Percentiles rank a stretch among this genome's conserved stretches.
phyloP scores from a whole-genome alignment of 2,797 vertebrate genomes.

The Eidolon dupreanum region DNA sequence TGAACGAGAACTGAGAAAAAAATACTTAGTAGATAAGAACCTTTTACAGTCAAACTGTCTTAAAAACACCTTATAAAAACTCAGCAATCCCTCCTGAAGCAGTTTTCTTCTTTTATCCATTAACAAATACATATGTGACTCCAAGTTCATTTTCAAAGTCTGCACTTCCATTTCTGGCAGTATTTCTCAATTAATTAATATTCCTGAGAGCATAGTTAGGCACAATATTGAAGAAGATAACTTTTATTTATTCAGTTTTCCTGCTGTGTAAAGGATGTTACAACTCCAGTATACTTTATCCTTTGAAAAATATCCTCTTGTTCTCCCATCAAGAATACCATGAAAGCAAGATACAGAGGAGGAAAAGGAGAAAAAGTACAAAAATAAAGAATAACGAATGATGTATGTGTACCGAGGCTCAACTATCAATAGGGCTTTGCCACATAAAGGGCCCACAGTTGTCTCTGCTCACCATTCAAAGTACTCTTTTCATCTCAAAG shows the following conservation, averaged over 20 bases:
- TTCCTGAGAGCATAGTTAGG: conserved; percentile 65
- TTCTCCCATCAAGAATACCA: conserved; percentile 17
- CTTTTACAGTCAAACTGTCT: conserved; percentile 60
- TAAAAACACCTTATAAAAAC: conserved; percentile 4
- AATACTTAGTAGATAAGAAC: conserved; percentile 47
- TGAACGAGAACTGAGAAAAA: conserved; percentile 72
- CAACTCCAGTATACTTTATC: conserved; percentile 5
- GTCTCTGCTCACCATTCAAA: not conserved
- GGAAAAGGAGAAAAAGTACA: not conserved
- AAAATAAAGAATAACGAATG: not conserved
- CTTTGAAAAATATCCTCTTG: conserved; percentile 63
- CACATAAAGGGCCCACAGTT: not conserved
- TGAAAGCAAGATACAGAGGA: conserved; percentile 4
- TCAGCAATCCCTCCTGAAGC: conserved; percentile 27
- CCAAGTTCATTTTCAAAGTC: conserved; percentile 67
- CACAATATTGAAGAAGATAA: conserved; percentile 50
- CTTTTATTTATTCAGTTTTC: conserved; percentile 71
- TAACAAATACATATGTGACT: conserved; percentile 68
- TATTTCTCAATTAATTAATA: conserved; percentile 74
- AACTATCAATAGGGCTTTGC: not conserved
- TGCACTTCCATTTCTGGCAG: conserved; percentile 21
- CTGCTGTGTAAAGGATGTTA: conserved; percentile 60
- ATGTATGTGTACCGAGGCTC: not conserved
- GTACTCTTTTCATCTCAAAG: not conserved
- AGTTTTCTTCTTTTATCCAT: conserved; percentile 62